Evolutionary conservation across 1,140 invertebrate species (phyloP), one percentile per base, ranked within the genome.

Genomic region (Neoseiulus cucumeris): DNA sequence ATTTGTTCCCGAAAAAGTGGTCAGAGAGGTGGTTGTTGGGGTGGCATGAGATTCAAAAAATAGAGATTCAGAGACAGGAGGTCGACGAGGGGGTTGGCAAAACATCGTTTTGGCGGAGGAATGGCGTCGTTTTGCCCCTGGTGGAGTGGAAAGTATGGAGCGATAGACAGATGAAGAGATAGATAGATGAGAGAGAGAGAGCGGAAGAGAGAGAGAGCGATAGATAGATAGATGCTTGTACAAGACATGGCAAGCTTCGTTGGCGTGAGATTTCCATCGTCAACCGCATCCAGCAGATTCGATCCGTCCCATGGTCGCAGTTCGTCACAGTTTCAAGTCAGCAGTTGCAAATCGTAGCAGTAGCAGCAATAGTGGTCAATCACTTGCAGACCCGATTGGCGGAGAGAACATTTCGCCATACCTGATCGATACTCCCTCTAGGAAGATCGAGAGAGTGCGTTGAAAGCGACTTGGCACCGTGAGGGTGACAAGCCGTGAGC

Each of bases 361-460:
- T 39, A 39, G 33, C 33, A 39, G 33, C 4, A 39, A 6, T 39
- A 39, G 33, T 6, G 33, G 33, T 39, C 33, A 39, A 1, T 59
- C 25, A 17, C 45, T 22, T 47, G 28, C 25, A 47, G 45, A 47
- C 18, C 45, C 17, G 45, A 28, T 17, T 4, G 17, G 28, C 4
- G 9, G 9, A 6, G 9, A 39, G 9, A 39, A 39, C 33, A 39
- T 39, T 39, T 39, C 9, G 33, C 33, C 51, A 25, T 25, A 59
- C 51, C 51, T 59, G 51, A 59, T 59, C 51, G 33, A 59, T 59
- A 59, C 51, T 59, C 25, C 51, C 51, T 33, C 51, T 12, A 14
- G 51, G 51, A 25, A 59, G 51, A 59, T 59, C 51, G 14, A 59
- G 51, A 17, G 51, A 59, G 33, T 59, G 51, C 22, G 51, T 59